Base-by-base conservation (phyloP, 1,140 invertebrate species). In the Drosophila mojavensis region DNA sequence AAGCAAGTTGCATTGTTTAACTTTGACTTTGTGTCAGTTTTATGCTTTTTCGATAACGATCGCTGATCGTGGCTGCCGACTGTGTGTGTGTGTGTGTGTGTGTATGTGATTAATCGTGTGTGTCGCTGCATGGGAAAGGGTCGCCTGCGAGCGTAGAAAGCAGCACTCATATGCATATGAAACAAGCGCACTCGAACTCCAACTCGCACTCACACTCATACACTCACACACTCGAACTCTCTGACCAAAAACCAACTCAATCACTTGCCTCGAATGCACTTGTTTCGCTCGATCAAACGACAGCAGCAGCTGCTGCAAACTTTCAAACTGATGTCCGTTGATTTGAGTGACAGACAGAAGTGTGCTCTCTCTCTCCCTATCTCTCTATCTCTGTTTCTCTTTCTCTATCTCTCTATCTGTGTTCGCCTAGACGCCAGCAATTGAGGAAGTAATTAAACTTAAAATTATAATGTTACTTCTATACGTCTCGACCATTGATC, bases 11-110 rank as follows among this genome's bases (percentile, higher is more conserved):
- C 83, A 88, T 88, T 88, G 83, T 88, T 83, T 89, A 80, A 83
- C 83, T 83, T 86, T 86, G 76, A 88, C 79, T 86, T 69, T 79
- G 84, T 89, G 84, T 89, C 83, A 89, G 60, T 83, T 39, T 79
- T 69, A 77, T 76, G 83, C 60, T 69, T 61, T 43, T 36, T 15
- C 53, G 83, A 88, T 89, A 78, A 53, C 62, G 68, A 88, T 88
- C 83, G 50, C 13, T 30, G 79, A 79, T 85, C 81, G 82, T 85
- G 81, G 69, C 81, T 77, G 62, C 55, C 76, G 58, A 69, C 62
- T 79, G 64, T 64, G 36, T 39, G 36, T 39, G 36, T 39, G 33
- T 36, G 36, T 39, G 10, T 39, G 36, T 39, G 36, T 39, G 36
- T 39, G 75, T 63, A 59, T 63, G 60, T 83, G 81, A 84, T 84